Evolutionary conservation across 2,113 vertebrate species (phyloP), one percentile per base, ranked within the genome.

Genomic region (Ceuthmochares aereus): DNA sequence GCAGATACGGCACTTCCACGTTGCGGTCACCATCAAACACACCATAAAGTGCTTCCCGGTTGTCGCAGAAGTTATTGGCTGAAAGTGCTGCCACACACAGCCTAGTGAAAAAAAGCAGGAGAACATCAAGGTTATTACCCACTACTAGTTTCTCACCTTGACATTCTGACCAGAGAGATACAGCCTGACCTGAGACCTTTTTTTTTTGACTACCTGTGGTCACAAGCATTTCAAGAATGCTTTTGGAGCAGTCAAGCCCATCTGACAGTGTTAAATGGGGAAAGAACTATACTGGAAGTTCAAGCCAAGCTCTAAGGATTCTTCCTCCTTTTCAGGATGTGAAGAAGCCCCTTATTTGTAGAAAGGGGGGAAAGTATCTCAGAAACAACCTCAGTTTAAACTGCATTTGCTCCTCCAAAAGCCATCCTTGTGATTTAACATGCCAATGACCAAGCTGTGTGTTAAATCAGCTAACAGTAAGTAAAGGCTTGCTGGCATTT

Each of bases 11-110:
- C 63, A 99, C 99, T 77, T 99, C 99, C 91, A 99, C 99, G 1
- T 99, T 99, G 52, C 99, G 98, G 95, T 99, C 99, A 2, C 99
- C 99, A 4, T 99, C 99, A 32, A 99, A 99, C 69, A 99, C 99
- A 0, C 99, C 99, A 4, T 99, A 99, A 56, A 99, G 98, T 10
- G 99, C 99, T 96, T 99, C 99, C 9, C 99, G 98, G 97, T 98
- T 99, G 74, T 99, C 99, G 0, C 99, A 99, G 98, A 99, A 99
- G 84, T 99, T 99, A 92, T 98, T 99, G 34, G 99, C 99, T 0
- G 99, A 99, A 64, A 99, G 98, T 5, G 99, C 99, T 5, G 99
- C 99, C 7, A 99, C 99, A 55, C 99, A 99, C 66, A 99, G 97
- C 90, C 99, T 99, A 92, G 42, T 10, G 54, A 12, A 47, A 60